Base-by-base conservation (phyloP, 1,140 invertebrate genomes). In the Venturia canescens region DNA sequence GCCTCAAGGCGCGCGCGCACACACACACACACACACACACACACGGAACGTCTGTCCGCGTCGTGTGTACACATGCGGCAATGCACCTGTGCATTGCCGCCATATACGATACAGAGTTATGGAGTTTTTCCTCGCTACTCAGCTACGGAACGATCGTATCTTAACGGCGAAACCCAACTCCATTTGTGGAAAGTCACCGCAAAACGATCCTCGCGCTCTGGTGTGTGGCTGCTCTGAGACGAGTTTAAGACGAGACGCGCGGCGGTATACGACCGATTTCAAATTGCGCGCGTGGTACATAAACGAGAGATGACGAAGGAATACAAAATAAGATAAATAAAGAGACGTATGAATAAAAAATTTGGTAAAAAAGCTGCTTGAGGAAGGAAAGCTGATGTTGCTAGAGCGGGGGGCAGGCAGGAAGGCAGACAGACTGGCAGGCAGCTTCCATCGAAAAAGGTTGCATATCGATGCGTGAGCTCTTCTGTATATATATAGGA, bases 61-160 rank as follows among this genome's bases (percentile, higher is more conserved):
- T 69, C n/a, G 29, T 69, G 16, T 69, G 21, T 66, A 31, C n/a
- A 31, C 16, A 63, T 77, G 75, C 57, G 38, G 57, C 34, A 77
- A 80, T 88, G 90, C 90, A 91, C 89, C 90, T 91, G 90, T 88
- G 88, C 90, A 86, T 88, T 87, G 86, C 87, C 89, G 86, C 90
- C 90, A 89, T 90, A 90, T 89, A 89, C 84, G 88, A 88, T 85
- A 82, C 84, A 81, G 78, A 90, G 88, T 90, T 90, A 90, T 90
- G 89, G 89, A 87, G 89, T 90, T 91, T 91, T 91, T 91, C 89
- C 88, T 53, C 77, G 78, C 83, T 77, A 79, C 72, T 57, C 57
- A 77, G 75, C 29, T 77, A 77, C 75, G 75, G 71, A 81, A 87
- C 86, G 88, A 90, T 90, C 86, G 89, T 90, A 90, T 90, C 88